Conservation (phyloP, 2,113 vertebrate species). For the Psammodynastes pulverulentus region DNA sequence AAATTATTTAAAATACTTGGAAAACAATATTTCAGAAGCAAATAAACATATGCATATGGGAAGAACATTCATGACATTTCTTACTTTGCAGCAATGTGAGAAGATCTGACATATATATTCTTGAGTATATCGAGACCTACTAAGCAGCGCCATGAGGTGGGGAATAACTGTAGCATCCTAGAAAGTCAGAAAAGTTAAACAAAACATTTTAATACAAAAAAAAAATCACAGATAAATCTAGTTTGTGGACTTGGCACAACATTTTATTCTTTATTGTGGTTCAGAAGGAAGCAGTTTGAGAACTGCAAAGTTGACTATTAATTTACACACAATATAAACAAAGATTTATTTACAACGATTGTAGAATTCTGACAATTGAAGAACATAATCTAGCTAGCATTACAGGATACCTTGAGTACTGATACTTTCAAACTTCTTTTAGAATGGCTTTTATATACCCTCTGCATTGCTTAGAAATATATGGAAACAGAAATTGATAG, state of each 20-base stretch:
- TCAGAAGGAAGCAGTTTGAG: neutral
- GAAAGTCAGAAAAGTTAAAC: constrained; percentile 49
- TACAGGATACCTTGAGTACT: neutral
- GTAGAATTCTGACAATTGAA: neutral
- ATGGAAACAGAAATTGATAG: neutral
- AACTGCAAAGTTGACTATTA: neutral
- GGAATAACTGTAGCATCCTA: constrained; percentile 95
- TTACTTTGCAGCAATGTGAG: constrained; percentile 99
- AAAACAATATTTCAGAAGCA: neutral
- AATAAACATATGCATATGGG: constrained; percentile 12
- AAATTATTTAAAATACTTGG: neutral
- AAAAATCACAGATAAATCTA: neutral
- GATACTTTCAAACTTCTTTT: neutral
- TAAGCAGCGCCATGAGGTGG: constrained; percentile 93
- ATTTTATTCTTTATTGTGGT: neutral
- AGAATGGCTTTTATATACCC: neutral
- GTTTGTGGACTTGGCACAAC: neutral
- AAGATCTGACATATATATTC: constrained; percentile 99
- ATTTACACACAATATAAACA: neutral
- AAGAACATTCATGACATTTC: constrained; percentile 49
- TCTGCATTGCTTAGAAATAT: neutral
- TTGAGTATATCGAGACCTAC: constrained; percentile 90
- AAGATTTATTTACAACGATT: neutral
- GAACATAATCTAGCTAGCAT: neutral
- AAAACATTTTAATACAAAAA: constrained; percentile 16